phyloP scores from a whole-genome alignment of 37 sponge, comb jelly and placozoan species.

The Diacarnus erythraeanus region DNA sequence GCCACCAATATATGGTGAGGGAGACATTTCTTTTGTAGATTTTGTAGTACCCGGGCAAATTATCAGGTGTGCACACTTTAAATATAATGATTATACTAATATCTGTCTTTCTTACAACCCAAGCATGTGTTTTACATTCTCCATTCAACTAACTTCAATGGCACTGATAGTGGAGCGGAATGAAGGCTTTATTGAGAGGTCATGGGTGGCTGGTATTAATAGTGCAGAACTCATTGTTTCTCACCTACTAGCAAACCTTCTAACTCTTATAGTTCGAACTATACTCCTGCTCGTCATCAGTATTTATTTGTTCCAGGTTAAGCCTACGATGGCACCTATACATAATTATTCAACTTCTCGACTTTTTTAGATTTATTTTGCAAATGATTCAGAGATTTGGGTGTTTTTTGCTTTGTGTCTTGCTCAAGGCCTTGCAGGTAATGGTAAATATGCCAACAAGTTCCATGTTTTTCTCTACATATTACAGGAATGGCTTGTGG shows the following conservation, averaged over 20 bases:
- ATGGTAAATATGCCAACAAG: background rate
- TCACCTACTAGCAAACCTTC: slow-evolving; percentile 58
- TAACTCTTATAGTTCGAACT: slow-evolving; percentile 55
- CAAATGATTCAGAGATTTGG: slow-evolving; percentile 16
- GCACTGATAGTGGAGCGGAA: slow-evolving; percentile 74
- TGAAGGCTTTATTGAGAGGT: slow-evolving; percentile 83
- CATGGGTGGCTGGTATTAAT: slow-evolving; percentile 81
- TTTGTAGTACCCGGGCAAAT: slow-evolving; percentile 82
- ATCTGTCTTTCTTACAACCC: too few species aligned
- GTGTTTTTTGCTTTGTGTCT: slow-evolving; percentile 44
- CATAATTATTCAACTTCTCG: background rate
- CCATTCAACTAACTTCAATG: slow-evolving; percentile 79
- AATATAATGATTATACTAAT: too few species aligned
- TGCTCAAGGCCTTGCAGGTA: slow-evolving; percentile 78
- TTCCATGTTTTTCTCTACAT: background rate
- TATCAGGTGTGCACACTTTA: slow-evolving; percentile 33
- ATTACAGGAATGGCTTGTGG: slow-evolving; percentile 69
- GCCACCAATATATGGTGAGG: slow-evolving; percentile 71
- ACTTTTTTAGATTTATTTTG: slow-evolving; percentile 47
- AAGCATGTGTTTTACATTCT: slow-evolving; percentile 78
- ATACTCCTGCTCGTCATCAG: slow-evolving; percentile 34
- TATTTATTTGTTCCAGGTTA: slow-evolving; percentile 51
- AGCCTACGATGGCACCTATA: background rate
- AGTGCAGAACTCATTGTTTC: slow-evolving; percentile 62
- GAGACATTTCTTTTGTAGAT: slow-evolving; percentile 63